Conservation (phyloP, 64 coral and sea anemone species). For the Porites lutea region DNA sequence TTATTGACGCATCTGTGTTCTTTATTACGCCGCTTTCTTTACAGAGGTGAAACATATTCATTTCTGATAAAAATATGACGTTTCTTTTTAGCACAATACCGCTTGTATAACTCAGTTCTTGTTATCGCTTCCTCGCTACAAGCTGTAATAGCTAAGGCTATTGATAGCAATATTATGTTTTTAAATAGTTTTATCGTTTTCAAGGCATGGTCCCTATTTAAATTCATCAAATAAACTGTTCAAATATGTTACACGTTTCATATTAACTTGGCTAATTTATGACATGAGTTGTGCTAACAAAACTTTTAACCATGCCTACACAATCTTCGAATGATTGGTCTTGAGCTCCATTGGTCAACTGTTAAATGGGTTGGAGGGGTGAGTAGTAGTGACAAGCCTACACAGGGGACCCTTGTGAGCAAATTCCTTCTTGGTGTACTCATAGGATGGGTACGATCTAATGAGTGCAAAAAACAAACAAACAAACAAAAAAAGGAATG, state of each 20-base stretch:
- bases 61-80: neutral
- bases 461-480: too few species aligned
- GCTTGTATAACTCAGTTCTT: neutral
- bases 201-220: neutral
- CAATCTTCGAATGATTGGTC: conserved; percentile 39
- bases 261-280: neutral
- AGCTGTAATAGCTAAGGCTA: neutral
- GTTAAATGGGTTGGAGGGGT: conserved; percentile 85
- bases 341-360: conserved; percentile 73
- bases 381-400: conserved; percentile 72
- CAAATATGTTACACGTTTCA: neutral
- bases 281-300: neutral
- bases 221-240: neutral
- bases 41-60: neutral
- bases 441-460: conserved; percentile 74
- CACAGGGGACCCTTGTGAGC: conserved; percentile 84
- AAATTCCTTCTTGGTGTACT: conserved; percentile 72
- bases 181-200: neutral
- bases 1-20: neutral
- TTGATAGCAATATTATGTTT: neutral
- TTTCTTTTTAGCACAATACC: neutral
- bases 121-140: neutral
- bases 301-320: neutral
- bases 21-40: conserved; percentile 17
- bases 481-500: too few species aligned